Percentiles rank a stretch among this genome's conserved stretches.
Evolutionary conservation across 2,888 invertebrate species (phyloP).

Genomic region (Slavum lentiscoides): DNA sequence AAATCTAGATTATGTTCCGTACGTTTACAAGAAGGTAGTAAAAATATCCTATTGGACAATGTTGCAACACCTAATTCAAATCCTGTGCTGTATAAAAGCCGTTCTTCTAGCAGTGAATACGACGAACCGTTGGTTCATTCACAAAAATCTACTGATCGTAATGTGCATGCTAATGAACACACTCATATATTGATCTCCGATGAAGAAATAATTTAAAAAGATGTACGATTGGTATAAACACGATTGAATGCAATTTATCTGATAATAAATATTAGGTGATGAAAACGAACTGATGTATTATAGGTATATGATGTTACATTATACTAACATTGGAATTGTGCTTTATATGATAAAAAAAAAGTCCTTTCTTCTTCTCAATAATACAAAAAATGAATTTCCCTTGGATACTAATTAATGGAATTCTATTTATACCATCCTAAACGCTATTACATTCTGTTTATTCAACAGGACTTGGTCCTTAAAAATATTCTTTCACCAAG

Average conservation of each 20-base stretch:
- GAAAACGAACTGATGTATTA: background rate
- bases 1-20: conserved; percentile 76
- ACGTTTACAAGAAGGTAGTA: conserved; percentile 76
- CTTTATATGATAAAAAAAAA: background rate
- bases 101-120: conserved; percentile 46
- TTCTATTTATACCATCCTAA: no score
- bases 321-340: background rate
- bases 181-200: conserved; percentile 42
- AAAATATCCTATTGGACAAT: conserved; percentile 79
- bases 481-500: no score
- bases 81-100: conserved; percentile 71
- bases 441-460: no score
- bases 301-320: background rate
- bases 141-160: conserved; percentile 30
- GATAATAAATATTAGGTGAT: conserved; percentile 23
- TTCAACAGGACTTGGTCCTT: no score
- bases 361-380: no score
- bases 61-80: conserved; percentile 62
- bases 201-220: conserved; percentile 39
- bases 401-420: no score
- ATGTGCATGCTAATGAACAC: conserved; percentile 28
- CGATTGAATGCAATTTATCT: background rate
- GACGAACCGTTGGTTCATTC: conserved; percentile 51
- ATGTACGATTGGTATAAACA: background rate
- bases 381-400: no score